Evolutionary conservation across 2,888 invertebrate species (phyloP).

Genomic region (Synergus gifuensis): DNA sequence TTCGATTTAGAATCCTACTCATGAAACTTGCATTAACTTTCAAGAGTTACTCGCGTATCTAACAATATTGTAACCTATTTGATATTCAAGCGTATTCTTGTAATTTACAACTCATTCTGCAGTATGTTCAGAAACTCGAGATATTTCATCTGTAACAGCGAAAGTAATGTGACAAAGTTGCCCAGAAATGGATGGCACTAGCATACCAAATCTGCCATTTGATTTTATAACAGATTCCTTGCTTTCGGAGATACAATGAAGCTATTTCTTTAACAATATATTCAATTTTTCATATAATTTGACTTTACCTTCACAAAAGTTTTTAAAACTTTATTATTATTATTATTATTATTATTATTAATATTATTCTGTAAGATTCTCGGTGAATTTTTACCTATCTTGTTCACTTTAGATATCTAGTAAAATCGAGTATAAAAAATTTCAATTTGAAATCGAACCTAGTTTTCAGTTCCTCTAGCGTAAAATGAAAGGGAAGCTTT

Average conservation of each 20-base stretch:
- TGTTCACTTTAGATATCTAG: background rate
- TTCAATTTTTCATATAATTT: background rate
- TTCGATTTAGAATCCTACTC: background rate
- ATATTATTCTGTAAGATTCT: too few relatives aligned
- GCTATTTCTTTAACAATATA: background rate
- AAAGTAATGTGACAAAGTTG: conserved; percentile 30
- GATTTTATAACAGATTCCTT: background rate
- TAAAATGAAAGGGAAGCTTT: background rate
- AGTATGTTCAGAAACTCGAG: conserved; percentile 18
- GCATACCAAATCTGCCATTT: conserved; percentile 13
- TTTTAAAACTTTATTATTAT: too few relatives aligned
- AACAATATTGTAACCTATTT: background rate
- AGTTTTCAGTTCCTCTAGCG: background rate
- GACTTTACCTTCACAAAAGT: background rate
- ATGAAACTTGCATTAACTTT: background rate
- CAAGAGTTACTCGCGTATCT: background rate
- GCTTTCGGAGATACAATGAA: background rate
- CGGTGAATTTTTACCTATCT: too few relatives aligned
- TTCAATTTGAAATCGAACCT: background rate
- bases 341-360: too few relatives aligned
- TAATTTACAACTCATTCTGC: conserved; percentile 8
- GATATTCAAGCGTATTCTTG: background rate
- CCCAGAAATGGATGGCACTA: conserved; percentile 9
- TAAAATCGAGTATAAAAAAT: background rate
- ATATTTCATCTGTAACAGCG: conserved; percentile 18